Percentiles rank a stretch among this genome's conserved stretches.
These are phyloP conservation scores for Dipodomys stephensi DNA, from an alignment of 2,113 vertebrate species.

Conservation along the genomic window DNA sequence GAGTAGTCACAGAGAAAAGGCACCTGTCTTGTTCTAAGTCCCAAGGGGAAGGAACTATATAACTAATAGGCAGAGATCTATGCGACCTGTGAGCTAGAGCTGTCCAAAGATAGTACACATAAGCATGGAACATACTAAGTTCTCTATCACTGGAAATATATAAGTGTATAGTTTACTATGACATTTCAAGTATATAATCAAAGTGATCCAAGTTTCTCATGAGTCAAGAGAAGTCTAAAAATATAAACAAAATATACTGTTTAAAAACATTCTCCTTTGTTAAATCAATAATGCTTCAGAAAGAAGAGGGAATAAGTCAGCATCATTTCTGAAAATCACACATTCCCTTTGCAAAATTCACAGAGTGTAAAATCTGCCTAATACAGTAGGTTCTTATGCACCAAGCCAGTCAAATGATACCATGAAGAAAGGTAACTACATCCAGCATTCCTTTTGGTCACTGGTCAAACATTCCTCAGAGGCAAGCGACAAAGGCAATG, in stretches of 20 bases:
- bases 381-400: conserved; percentile 71
- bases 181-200: background rate
- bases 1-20: too few species aligned
- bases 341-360: conserved; percentile 25
- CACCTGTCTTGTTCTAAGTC: background rate
- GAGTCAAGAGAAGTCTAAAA: conserved; percentile 8
- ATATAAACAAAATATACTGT: background rate
- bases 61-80: background rate
- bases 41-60: background rate
- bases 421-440: conserved; percentile 78
- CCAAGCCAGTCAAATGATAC: conserved; percentile 79
- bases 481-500: conserved; percentile 77
- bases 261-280: conserved; percentile 35
- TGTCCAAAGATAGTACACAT: background rate
- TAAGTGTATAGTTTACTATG: background rate
- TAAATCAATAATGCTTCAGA: conserved; percentile 42
- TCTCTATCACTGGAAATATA: background rate
- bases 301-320: conserved; percentile 50
- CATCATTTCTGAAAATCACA: conserved; percentile 47
- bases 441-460: conserved; percentile 74
- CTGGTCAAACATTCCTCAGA: conserved; percentile 76
- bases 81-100: background rate
- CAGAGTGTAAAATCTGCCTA: conserved; percentile 72
- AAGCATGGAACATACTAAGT: background rate
- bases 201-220: conserved; percentile 2